A percentile compares a stretch with the other conserved stretches of the same genome.
Conservation (phyloP, 2,888 invertebrate species). For the Cataglyphis cursor region DNA sequence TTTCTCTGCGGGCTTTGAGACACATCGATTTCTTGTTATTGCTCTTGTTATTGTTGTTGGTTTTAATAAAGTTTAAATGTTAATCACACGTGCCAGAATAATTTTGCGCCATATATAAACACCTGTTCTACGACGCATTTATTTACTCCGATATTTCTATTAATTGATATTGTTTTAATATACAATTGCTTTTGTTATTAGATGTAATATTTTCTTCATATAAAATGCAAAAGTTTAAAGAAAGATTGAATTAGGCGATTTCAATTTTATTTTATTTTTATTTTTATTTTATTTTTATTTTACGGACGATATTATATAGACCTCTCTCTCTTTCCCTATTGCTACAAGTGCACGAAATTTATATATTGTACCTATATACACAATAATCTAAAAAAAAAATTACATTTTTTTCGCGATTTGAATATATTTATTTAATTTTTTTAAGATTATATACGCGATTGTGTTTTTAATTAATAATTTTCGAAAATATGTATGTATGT, state of each 20-base stretch:
- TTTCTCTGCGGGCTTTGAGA: constrained; percentile 65
- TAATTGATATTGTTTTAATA: neutral
- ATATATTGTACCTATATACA: neutral
- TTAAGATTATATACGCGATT: neutral
- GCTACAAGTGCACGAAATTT: neutral
- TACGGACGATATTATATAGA: neutral
- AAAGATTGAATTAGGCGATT: neutral
- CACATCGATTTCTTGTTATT: constrained; percentile 71
- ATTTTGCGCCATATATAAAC: constrained; percentile 7
- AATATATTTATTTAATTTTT: neutral
- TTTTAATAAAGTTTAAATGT: constrained; percentile 82
- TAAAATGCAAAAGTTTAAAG: neutral
- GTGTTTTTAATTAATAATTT: neutral
- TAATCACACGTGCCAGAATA: constrained; percentile 38
- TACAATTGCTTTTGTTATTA: neutral
- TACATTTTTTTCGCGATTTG: neutral
- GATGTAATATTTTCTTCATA: neutral
- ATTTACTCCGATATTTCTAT: neutral
- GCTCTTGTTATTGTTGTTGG: constrained; percentile 78
- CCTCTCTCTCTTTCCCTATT: neutral
- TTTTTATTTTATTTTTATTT: neutral
- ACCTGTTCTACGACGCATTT: neutral
- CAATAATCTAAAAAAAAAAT: neutral
- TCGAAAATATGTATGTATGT: neutral
- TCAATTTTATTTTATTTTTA: neutral